Conservation (phyloP, 2,888 invertebrate genomes). For the Athrips mouffetella region DNA sequence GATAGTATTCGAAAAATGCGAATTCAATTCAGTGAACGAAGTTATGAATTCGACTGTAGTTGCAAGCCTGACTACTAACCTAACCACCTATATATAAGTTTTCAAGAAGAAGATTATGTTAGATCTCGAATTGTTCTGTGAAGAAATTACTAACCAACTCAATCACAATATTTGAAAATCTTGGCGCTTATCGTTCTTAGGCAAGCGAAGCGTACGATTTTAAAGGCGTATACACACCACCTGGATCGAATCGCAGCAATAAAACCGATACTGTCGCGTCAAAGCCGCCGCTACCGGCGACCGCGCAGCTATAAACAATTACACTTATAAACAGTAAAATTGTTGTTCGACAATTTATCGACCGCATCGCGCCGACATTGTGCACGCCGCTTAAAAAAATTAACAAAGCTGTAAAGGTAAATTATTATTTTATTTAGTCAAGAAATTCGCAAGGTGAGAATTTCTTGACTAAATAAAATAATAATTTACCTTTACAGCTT, state of each 20-base stretch:
- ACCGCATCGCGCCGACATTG: slow-evolving; percentile 38
- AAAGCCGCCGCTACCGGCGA: slow-evolving; percentile 42
- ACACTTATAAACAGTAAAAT: slow-evolving; percentile 63
- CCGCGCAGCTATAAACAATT: slow-evolving; percentile 63
- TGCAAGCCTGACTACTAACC: too few relatives aligned
- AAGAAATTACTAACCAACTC: slow-evolving; percentile 4
- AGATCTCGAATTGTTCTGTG: too few relatives aligned
- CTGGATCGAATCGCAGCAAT: slow-evolving; percentile 58
- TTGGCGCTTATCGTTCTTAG: slow-evolving; percentile 10
- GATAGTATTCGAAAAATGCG: too few relatives aligned
- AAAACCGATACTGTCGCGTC: slow-evolving; percentile 52
- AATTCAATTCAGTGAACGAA: too few relatives aligned
- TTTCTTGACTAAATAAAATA: background rate
- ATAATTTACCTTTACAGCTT: slow-evolving; percentile 8
- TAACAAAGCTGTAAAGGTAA: slow-evolving; percentile 6
- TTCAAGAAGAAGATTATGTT: too few relatives aligned
- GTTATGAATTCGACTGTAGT: too few relatives aligned
- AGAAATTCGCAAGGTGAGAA: background rate
- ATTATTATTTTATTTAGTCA: slow-evolving; percentile 7
- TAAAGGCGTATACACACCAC: slow-evolving; percentile 32
- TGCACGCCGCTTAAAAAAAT: slow-evolving; percentile 16
- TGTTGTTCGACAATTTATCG: slow-evolving; percentile 57
- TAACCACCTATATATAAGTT: too few relatives aligned
- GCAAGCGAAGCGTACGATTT: slow-evolving; percentile 34
- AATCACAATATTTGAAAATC: slow-evolving; percentile 8